Base-by-base conservation (phyloP, 2,113 vertebrate genomes). In the Gorsachius goisagi region DNA sequence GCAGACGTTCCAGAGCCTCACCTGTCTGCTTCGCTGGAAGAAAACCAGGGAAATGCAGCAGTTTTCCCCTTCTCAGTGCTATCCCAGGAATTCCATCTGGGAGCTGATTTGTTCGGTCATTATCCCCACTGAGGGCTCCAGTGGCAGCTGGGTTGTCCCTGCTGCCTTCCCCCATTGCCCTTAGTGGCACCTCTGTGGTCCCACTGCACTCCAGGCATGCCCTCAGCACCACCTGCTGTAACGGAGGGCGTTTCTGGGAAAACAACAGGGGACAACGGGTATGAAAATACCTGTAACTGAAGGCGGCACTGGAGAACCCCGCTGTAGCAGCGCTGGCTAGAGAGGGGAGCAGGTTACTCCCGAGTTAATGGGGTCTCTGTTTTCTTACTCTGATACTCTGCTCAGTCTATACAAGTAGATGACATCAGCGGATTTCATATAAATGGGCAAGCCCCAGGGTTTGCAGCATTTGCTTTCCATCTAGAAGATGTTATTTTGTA, bases 381-480 rank as follows among this genome's bases (percentile, higher is more conserved):
- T 78, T 92, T 69, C 78, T 78, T 52, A 19, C 24, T 47, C 52
- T 17, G 21, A 17, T 33, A 12, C 1, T 37, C 35, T 11, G 13
- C 9, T 84, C 18, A 24, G 9, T 62, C 16, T 17, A 10, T 17
- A 23, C 0, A 0, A 27, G 33, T 45, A 55, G 33, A 20, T 58
- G 47, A 33, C 3, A 1, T 39, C 11, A 71, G 17, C 20, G 35
- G 47, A 28, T 88, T 77, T 94, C 24, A 45, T 27, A 19, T 14
- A 32, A 56, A 60, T 22, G 27, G 21, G 16, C 44, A 49, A 68
- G 58, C 9, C 45, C 41, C 58, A 12, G 15, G 32, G 2, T 21
- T 20, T 21, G 37, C 64, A 91, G 49, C 33, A 24, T 71, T 81
- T 85, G 2, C 16, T 75, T 82, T 81, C 19, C 41, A 41, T 71